Base-by-base conservation (phyloP, 2,888 invertebrate species). In the Erannis defoliaria region DNA sequence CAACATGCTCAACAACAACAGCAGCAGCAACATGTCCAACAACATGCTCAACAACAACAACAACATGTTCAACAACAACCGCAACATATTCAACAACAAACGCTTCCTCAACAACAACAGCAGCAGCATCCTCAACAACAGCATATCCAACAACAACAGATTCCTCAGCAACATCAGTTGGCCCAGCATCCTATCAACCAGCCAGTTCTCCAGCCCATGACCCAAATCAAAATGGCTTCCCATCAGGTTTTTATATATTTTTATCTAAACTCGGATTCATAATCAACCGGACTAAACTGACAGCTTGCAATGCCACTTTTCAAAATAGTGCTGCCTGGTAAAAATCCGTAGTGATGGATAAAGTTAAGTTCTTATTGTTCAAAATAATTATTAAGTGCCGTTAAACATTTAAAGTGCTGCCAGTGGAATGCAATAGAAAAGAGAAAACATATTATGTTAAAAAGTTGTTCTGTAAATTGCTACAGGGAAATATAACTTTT, bases 181-280 rank as follows among this genome's bases (percentile, higher is more conserved):
- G 71, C 82, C 21, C 89, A 87, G 58, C 90, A 89, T 58, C 74
- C 84, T 18, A 72, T 88, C 35, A 78, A 77, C 38, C 90, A 90
- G 51, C 85, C 85, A 70, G 77, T 79, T 33, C 85, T 81, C 67
- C 84, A 78, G 59, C 85, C 85, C 66, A 55, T 89, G 43, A 88
- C 85, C 64, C 90, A 90, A 71, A 76, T 90, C 16, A 91, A 91
- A 75, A 80, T 91, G 45, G 65, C 89, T 45, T 72, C 84, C 31
- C 90, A 90, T 75, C 86, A 88, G 80, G 92, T 90, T 79, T 8
- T 29, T 18, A 4, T 10, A n/a, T 18, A 16, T 29, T 14, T n/a
- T 3, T 35, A 8, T 26, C 26, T 26, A 4, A 26, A 26, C 8
- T 26, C n/a, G n/a, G n/a, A n/a, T n/a, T n/a, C n/a, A n/a, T n/a